Conservation (phyloP, 1,140 invertebrate genomes). For the Brachystomella parvula region DNA sequence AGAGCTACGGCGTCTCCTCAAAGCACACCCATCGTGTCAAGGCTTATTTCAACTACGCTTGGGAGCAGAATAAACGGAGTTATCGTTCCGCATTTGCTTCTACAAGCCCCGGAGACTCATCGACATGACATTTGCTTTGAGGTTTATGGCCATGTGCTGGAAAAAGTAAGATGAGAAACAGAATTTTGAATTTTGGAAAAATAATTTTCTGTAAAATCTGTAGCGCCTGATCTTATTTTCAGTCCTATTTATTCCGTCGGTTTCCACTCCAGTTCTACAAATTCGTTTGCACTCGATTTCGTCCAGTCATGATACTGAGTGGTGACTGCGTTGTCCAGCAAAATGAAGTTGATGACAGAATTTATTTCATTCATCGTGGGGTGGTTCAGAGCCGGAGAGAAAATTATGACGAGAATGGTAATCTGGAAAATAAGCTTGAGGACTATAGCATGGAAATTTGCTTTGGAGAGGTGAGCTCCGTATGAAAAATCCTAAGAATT, state of each 20-base stretch:
- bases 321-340: slow-evolving; percentile 15
- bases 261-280: slow-evolving; percentile 6
- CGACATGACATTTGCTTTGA: slow-evolving; percentile 10
- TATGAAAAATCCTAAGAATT: background rate
- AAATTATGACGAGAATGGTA: background rate
- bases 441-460: background rate
- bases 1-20: slow-evolving; percentile 13
- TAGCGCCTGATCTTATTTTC: background rate
- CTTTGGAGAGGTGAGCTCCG: background rate
- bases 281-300: background rate
- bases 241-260: slow-evolving; percentile 15
- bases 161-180: background rate
- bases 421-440: background rate
- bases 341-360: slow-evolving; percentile 11
- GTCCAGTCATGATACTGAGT: slow-evolving; percentile 4
- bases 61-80: slow-evolving; percentile 20
- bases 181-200: too few relatives aligned
- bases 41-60: slow-evolving; percentile 16
- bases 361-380: slow-evolving; percentile 23
- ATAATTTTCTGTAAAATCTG: background rate
- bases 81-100: slow-evolving; percentile 14
- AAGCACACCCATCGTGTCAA: background rate
- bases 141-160: slow-evolving; percentile 13
- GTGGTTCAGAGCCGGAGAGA: background rate
- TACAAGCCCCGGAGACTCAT: slow-evolving; percentile 3